phyloP scores from a whole-genome alignment of 2,888 invertebrate species.

The Alviniconcha strummeri region DNA sequence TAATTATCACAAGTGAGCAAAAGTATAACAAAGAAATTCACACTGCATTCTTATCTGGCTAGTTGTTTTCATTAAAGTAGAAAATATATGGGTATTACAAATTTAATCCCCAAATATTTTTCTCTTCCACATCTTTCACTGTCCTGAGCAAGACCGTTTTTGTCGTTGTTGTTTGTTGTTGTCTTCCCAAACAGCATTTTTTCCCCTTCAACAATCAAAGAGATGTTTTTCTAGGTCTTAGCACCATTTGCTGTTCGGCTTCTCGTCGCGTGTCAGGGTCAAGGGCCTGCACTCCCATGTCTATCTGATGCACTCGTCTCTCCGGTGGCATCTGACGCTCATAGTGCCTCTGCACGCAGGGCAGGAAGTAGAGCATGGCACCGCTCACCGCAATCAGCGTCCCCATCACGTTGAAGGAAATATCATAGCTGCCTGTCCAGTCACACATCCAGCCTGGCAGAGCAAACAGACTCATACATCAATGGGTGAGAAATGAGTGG shows the following conservation, averaged over 20 bases:
- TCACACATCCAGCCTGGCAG: slow-evolving; percentile 88
- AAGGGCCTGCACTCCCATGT: slow-evolving; percentile 32
- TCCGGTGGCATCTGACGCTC: not conserved
- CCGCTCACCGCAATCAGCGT: slow-evolving; percentile 90
- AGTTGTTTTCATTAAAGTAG: no score
- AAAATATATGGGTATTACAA: no score
- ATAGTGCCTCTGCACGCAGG: slow-evolving; percentile 49
- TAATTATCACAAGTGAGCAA: no score
- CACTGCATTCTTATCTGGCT: no score
- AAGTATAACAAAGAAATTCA: no score
- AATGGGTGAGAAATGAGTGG: no score
- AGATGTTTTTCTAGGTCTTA: not conserved
- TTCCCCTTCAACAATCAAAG: not conserved
- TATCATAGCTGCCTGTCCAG: slow-evolving; percentile 84
- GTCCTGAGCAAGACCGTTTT: no score
- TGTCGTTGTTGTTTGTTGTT: no score
- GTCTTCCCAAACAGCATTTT: not conserved
- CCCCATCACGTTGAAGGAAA: slow-evolving; percentile 92
- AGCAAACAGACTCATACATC: no score
- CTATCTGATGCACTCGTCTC: slow-evolving; percentile 23
- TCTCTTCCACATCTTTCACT: no score
- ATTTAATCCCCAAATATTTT: no score
- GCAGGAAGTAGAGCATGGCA: slow-evolving; percentile 85
- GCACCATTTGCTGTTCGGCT: not conserved
- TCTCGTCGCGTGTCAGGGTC: not conserved